phyloP scores from a whole-genome alignment of 2,888 invertebrate genomes.

The Ptychoptera contaminata region DNA sequence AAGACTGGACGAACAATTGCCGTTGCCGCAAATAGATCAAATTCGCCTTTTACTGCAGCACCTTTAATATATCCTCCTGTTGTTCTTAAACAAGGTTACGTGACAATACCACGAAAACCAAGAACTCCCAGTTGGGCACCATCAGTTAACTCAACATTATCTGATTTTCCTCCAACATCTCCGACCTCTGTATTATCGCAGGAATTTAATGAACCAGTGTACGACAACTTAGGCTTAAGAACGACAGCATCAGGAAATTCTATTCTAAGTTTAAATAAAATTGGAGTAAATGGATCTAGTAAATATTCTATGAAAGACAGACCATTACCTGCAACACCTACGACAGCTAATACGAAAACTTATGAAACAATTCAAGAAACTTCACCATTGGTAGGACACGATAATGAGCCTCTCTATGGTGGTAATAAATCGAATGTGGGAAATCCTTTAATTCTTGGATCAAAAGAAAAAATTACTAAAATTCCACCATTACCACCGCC shows the following conservation, averaged over 20 bases:
- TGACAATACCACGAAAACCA: slow-evolving; percentile 71
- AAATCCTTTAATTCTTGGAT: slow-evolving; percentile 34
- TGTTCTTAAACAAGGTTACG: slow-evolving; percentile 56
- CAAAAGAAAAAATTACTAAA: slow-evolving; percentile 36
- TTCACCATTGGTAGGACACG: slow-evolving; percentile 17
- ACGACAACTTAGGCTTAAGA: slow-evolving; percentile 70
- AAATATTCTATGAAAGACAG: slow-evolving; percentile 42
- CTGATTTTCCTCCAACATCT: slow-evolving; percentile 23
- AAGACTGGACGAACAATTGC: slow-evolving; percentile 28
- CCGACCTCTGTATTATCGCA: slow-evolving; percentile 19
- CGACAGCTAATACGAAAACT: slow-evolving; percentile 21
- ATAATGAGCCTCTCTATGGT: slow-evolving; percentile 27
- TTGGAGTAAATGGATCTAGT: slow-evolving; percentile 29
- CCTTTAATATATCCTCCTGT: slow-evolving; percentile 47
- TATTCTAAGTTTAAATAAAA: slow-evolving; percentile 58
- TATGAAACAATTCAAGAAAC: slow-evolving; percentile 29
- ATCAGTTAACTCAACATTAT: slow-evolving; percentile 40
- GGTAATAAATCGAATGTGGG: slow-evolving; percentile 24
- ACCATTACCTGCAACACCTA: slow-evolving; percentile 47
- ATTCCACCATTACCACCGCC: slow-evolving; percentile 73
- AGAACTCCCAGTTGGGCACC: slow-evolving; percentile 69
- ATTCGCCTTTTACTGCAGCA: slow-evolving; percentile 59
- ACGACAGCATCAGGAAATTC: slow-evolving; percentile 81
- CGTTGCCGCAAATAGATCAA: slow-evolving; percentile 35
- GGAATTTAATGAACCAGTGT: slow-evolving; percentile 58